These are phyloP conservation scores for Accipiter cooperii DNA, from an alignment of 2,113 vertebrate species.

Conservation along the genomic window DNA sequence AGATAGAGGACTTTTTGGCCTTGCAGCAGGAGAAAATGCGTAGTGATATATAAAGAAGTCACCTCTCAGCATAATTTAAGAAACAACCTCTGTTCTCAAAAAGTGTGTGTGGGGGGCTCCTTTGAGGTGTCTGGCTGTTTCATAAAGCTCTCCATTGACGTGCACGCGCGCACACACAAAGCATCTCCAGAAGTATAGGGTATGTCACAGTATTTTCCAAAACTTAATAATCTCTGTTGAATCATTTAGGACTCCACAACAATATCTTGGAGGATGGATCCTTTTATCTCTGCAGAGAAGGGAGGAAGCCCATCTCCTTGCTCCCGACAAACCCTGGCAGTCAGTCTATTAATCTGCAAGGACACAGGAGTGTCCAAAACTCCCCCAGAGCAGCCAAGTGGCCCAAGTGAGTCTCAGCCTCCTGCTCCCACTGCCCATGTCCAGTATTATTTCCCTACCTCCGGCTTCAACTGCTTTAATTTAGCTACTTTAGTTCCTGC, in stretches of 20 bases:
- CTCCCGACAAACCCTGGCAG: not conserved
- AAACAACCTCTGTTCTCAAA: not conserved
- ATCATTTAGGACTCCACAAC: not conserved
- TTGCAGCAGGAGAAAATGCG: slow-evolving; percentile 36
- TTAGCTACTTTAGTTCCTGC: not conserved
- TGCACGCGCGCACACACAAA: not conserved
- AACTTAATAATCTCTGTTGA: not conserved
- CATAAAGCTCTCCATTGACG: not conserved
- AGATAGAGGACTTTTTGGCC: slow-evolving; percentile 3
- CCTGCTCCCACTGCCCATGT: not conserved
- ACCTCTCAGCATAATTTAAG: slow-evolving; percentile 46
- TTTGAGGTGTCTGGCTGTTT: not conserved
- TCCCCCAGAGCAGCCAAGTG: not conserved
- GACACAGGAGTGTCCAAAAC: too few relatives aligned
- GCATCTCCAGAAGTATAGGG: not conserved
- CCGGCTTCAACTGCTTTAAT: not conserved
- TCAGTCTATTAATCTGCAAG: not conserved
- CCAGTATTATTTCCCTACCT: not conserved
- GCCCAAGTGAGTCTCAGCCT: not conserved
- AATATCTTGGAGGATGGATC: accelerated
- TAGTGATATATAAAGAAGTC: slow-evolving; percentile 22
- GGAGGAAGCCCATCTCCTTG: not conserved
- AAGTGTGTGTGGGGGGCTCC: not conserved
- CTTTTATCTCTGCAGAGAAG: not conserved
- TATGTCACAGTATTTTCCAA: not conserved